Evolutionary conservation across 2,888 invertebrate species (phyloP), one percentile per base, ranked within the genome.

Genomic region (Apoderus coryli): DNA sequence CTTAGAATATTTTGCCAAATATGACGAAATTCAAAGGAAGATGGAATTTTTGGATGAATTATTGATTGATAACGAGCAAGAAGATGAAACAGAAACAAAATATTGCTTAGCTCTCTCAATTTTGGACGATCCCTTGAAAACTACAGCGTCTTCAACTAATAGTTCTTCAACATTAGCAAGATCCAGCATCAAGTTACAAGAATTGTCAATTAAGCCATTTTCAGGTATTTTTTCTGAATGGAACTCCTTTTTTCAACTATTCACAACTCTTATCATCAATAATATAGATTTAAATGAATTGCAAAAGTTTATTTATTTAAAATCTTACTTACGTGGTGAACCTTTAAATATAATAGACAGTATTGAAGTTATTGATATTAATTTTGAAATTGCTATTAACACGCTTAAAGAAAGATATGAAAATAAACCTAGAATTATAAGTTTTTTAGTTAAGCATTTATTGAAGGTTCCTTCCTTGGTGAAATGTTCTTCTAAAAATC

Each of bases 271-370:
- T 6, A 27, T 35, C 11, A 16, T 12, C 5, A 32, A 19, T 4
- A 36, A 36, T 24, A 10, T 6, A 2, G 29, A 23, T 14, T n/a
- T 36, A 4, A 25, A 14, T 16, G 16, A 33, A 10, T 11, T 30
- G 3, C 27, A 36, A 25, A 25, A 22, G 19, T 26, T 33, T 7
- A 30, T 36, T 14, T 36, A 36, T 14, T 9, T 36, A 4, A 33
- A 30, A n/a, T n/a, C n/a, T n/a, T n/a, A n/a, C n/a, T n/a, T n/a
- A n/a, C n/a, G n/a, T n/a, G n/a, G n/a, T n/a, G 31, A 29, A 27
- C 27, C 29, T 12, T 12, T 33, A 6, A 32, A 28, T 4, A 16
- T 32, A 16, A 35, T 35, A 12, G 26, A 15, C 10, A 19, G 25
- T 10, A 19, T 35, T 10, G 16, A 25, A 13, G 4, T 35, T 14